Evolutionary conservation across 2,888 invertebrate genomes (phyloP).

Genomic region (Xestia c-nigrum): DNA sequence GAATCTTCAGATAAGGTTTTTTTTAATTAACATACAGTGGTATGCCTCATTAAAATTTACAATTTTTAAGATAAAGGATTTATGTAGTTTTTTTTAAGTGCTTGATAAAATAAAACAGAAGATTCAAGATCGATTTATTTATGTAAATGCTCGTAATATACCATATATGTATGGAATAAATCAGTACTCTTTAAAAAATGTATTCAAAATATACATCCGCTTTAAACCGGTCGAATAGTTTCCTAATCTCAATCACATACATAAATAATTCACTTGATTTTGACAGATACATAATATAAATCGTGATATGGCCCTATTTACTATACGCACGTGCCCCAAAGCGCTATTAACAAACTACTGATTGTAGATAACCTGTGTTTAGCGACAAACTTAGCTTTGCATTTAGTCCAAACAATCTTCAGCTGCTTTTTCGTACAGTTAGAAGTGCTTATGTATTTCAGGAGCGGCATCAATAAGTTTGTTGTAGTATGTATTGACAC

Average conservation of each 20-base stretch:
- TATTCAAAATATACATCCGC: constrained; percentile 11
- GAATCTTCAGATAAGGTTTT: constrained; percentile 16
- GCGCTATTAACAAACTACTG: constrained; percentile 73
- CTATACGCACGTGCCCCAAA: constrained; percentile 66
- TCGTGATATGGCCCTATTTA: constrained; percentile 62
- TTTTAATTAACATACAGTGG: constrained; percentile 22
- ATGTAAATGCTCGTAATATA: neutral
- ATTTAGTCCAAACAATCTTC: constrained; percentile 11
- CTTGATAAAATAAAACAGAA: constrained; percentile 18
- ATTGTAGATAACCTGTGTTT: constrained; percentile 77
- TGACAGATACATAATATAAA: constrained; percentile 46
- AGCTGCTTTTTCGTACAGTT: constrained; percentile 17
- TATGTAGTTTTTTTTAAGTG: neutral
- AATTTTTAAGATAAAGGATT: constrained; percentile 6
- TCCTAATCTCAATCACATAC: constrained; percentile 23
- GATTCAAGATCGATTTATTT: neutral
- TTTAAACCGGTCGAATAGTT: constrained; percentile 26
- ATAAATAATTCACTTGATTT: constrained; percentile 46
- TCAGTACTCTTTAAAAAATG: neutral
- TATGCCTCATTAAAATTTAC: constrained; percentile 40
- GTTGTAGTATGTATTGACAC: constrained; percentile 73
- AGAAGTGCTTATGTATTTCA: constrained; percentile 24
- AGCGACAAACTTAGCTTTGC: constrained; percentile 60
- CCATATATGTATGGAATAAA: neutral
- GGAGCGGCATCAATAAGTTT: constrained; percentile 60